Evolutionary conservation across 2,888 invertebrate species (phyloP), one percentile per base, ranked within the genome.

Genomic region (Carabus problematicus): DNA sequence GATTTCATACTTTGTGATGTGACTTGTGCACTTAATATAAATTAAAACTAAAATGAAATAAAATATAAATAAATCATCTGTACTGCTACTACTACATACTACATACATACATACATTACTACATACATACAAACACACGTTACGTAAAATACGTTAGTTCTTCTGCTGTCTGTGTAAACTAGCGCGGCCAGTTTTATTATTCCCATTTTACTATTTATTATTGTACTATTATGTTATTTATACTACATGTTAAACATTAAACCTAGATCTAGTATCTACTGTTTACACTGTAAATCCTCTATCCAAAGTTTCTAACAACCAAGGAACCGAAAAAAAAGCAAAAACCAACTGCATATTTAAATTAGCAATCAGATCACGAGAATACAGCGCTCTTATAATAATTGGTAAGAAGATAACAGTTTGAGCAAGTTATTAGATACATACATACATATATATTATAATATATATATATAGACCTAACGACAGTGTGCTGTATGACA

Each of bases 141-240:
- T 29, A 29, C 29, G 6, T 29, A 29, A 29, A 2, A 6, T 29
- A 61, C 62, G 41, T 69, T 69, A 69, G 69, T 69, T 62, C 62
- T 68, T 59, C 29, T 69, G 69, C 69, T 55, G 55, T 69, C 69
- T 69, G 69, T 69, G 67, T 67, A 67, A 67, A 60, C 67, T 67
- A 67, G 58, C 56, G 69, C 69, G 55, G 68, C 68, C 68, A 68
- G 62, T 62, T 69, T 69, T 67, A 67, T 62, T 69, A 69, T 69
- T 69, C 69, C 69, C 69, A 62, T 69, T 68, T 69, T 69, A 69
- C 62, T 69, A 69, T 69, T 69, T 69, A 69, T 68, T 68, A 68
- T 69, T 62, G 62, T 69, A 69, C 52, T 68, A 69, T 69, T 69
- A 69, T 69, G 69, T 69, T 69, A 69, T 69, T 69, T 69, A 69